Evolutionary conservation across 2,888 invertebrate genomes (phyloP).

Genomic region (Omphaloscelis lunosa): DNA sequence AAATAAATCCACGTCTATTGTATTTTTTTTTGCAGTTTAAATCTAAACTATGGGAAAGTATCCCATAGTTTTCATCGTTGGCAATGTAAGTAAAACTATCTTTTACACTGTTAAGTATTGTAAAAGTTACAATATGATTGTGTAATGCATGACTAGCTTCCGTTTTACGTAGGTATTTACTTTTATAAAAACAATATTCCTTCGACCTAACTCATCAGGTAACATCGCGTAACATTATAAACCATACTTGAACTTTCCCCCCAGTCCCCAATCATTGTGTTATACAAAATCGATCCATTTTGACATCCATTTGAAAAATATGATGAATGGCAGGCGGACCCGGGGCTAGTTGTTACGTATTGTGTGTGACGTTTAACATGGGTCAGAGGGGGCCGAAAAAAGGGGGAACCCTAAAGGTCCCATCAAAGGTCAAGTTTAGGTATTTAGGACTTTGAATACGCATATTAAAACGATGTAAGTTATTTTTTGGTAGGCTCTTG

Average conservation of each 20-base stretch:
- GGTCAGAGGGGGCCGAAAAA: constrained; percentile 55
- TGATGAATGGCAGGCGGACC: constrained; percentile 56
- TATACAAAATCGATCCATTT: constrained; percentile 36
- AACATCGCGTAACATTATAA: background rate
- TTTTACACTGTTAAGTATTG: background rate
- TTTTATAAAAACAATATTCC: background rate
- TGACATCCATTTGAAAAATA: constrained; percentile 53
- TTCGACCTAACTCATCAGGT: background rate
- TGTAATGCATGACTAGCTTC: background rate
- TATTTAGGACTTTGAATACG: constrained; percentile 17
- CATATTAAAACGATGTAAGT: background rate
- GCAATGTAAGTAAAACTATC: background rate
- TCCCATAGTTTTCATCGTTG: background rate
- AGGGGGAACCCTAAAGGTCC: constrained; percentile 33
- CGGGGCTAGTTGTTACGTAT: constrained; percentile 51
- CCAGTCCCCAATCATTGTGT: background rate
- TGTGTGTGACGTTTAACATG: constrained; percentile 65
- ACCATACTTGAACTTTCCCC: background rate
- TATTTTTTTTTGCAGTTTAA: no score
- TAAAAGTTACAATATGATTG: background rate
- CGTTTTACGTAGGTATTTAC: background rate
- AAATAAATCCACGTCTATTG: no score
- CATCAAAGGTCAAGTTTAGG: constrained; percentile 52
- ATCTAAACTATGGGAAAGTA: no score
- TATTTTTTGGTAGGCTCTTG: background rate